These are phyloP conservation scores for Didymodactylos carnosus DNA, from an alignment of 2,888 invertebrate genomes.

Conservation along the genomic window DNA sequence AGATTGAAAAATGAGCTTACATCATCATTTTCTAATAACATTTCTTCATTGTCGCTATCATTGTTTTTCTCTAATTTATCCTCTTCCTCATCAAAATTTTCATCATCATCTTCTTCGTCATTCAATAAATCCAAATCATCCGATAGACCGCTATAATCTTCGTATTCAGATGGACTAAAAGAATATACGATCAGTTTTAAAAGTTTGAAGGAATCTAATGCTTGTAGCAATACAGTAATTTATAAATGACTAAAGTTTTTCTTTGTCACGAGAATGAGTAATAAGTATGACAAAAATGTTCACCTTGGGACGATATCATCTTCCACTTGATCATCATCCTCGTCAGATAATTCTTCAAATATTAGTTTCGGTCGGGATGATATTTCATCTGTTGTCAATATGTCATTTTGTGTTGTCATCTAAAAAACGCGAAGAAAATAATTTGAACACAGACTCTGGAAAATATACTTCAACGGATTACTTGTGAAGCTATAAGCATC, in stretches of 20 bases:
- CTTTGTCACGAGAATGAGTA: too few species aligned
- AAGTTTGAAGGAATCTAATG: too few species aligned
- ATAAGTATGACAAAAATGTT: too few species aligned
- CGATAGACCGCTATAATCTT: conserved; percentile 11
- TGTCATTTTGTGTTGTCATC: background rate
- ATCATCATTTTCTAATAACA: too few species aligned
- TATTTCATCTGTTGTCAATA: background rate
- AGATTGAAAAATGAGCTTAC: background rate
- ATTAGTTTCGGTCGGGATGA: background rate
- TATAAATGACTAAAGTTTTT: too few species aligned
- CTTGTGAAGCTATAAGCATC: conserved; percentile 38
- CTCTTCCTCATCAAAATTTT: conserved; percentile 5
- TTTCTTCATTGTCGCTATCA: too few species aligned
- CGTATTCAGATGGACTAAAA: conserved; percentile 14
- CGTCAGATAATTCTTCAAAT: background rate
- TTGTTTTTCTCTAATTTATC: conserved; percentile 2
- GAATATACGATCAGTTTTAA: too few species aligned
- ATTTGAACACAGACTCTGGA: background rate
- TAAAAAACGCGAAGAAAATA: background rate
- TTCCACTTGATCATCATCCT: conserved; percentile 10
- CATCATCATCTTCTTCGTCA: background rate
- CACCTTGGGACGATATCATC: conserved; percentile 14
- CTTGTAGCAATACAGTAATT: too few species aligned
- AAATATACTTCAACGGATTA: conserved; percentile 15
- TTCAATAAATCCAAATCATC: conserved; percentile 13